Evolutionary conservation across 2,888 invertebrate genomes (phyloP).

Genomic region (Meta bourneti): DNA sequence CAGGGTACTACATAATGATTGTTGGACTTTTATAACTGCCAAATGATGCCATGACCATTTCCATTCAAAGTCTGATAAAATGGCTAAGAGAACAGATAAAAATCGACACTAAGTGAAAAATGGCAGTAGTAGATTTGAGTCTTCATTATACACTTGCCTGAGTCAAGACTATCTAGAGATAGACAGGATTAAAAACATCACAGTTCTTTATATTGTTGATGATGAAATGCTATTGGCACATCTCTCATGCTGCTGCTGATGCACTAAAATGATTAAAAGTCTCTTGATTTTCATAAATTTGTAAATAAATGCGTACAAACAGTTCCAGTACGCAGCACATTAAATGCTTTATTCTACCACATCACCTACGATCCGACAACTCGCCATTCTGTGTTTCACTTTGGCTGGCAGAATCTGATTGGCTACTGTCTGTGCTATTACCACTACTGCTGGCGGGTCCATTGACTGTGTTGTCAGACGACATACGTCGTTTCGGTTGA

Average conservation of each 20-base stretch:
- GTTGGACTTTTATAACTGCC: background rate
- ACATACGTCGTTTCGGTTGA: slow-evolving; percentile 79
- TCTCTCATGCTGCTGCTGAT: slow-evolving; percentile 31
- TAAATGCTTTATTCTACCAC: background rate
- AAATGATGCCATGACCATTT: background rate
- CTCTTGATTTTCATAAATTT: slow-evolving; percentile 40
- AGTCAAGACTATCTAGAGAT: slow-evolving; percentile 25
- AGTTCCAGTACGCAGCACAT: slow-evolving; percentile 23
- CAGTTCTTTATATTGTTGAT: slow-evolving; percentile 43
- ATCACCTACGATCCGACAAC: slow-evolving; percentile 73
- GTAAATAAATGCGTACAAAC: slow-evolving; percentile 15
- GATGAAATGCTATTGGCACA: slow-evolving; percentile 72
- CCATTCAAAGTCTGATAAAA: background rate
- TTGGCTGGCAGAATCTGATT: slow-evolving; percentile 74
- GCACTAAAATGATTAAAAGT: slow-evolving; percentile 54
- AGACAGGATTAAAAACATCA: slow-evolving; percentile 61
- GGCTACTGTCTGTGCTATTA: slow-evolving; percentile 75
- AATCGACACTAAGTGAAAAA: slow-evolving; percentile 17
- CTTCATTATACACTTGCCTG: slow-evolving; percentile 30
- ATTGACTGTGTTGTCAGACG: slow-evolving; percentile 75
- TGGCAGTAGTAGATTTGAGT: slow-evolving; percentile 58
- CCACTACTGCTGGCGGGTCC: slow-evolving; percentile 74
- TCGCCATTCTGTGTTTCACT: slow-evolving; percentile 75
- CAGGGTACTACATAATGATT: too few relatives aligned
- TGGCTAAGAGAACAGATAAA: slow-evolving; percentile 1